Conservation (phyloP, 2,113 vertebrate genomes). For the Semicossyphus pulcher region DNA sequence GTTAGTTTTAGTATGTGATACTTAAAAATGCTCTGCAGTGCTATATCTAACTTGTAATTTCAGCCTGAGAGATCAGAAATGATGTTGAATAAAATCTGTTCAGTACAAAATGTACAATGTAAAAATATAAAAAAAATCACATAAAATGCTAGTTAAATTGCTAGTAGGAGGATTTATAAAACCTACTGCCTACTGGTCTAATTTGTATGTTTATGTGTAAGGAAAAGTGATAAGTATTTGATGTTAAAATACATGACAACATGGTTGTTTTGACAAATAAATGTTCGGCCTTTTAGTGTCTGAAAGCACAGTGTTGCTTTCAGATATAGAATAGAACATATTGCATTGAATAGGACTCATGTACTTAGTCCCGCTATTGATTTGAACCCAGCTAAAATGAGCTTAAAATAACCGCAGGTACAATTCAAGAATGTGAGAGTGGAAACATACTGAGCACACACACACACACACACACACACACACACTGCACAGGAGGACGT, state of each 20-base stretch:
- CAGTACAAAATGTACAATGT: too few relatives aligned
- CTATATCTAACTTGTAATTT: too few relatives aligned
- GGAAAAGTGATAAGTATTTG: too few relatives aligned
- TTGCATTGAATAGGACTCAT: constrained; percentile 6
- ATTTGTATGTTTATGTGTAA: too few relatives aligned
- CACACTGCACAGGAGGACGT: constrained; percentile 3
- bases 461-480: neutral
- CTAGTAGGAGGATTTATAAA: too few relatives aligned
- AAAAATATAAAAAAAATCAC: too few relatives aligned
- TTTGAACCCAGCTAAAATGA: constrained; percentile 7
- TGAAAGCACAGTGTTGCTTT: neutral
- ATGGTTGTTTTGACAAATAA: neutral
- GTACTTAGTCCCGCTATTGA: constrained; percentile 30
- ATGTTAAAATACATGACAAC: neutral
- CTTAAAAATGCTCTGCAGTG: too few relatives aligned
- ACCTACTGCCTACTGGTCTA: too few relatives aligned
- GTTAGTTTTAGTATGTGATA: neutral
- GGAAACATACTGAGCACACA: neutral
- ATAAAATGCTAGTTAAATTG: too few relatives aligned
- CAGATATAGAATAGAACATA: constrained; percentile 3
- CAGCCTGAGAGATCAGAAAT: too few relatives aligned
- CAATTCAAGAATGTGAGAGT: constrained; percentile 5
- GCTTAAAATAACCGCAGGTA: constrained; percentile 1
- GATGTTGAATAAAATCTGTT: too few relatives aligned
- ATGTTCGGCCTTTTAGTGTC: too few relatives aligned